Base-by-base conservation (phyloP, 2,888 invertebrate genomes). In the Colletes collaris region DNA sequence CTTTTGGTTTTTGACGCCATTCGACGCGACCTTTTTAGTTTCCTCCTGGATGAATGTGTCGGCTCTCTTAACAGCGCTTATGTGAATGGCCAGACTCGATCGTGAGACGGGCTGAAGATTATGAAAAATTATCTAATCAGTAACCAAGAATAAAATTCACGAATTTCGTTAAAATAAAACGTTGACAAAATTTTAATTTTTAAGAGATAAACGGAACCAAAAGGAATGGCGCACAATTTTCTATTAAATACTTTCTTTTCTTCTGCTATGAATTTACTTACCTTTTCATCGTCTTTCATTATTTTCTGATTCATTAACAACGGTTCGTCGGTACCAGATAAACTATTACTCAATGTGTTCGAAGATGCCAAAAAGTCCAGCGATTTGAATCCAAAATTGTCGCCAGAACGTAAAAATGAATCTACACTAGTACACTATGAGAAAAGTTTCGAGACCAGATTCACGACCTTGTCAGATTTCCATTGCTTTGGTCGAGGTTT, bases 21-120 rank as follows among this genome's bases (percentile, higher is more conserved):
- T 53, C 4, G 56, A 16, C 7, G 72, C 74, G 3, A 65, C 44
- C 19, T 50, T 52, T 19, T 50, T 10, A 5, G 13, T 35, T 62
- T 70, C 60, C 16, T 83, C 66, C 7, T 79, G 72, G 35, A 84
- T 62, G 44, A 85, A 88, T 6, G 87, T 88, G 11, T 81, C 81
- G 11, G 86, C 85, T 82, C 87, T 81, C 7, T 66, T 59, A 27
- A 82, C 64, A 6, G 58, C 49, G 13, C 13, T 72, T 13, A 74
- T n/a, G 50, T 53, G 63, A 7, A 70, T 76, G 4, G 40, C 16
- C 8, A 79, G 81, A 52, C 70, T 81, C 4, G 81, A 79, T 16
- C 52, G 74, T 58, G 81, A 79, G 8, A 79, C 56, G 13, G 52
- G 71, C 81, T 81, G 19, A 63, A 49, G 27, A 49, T 10, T 49